These are phyloP conservation scores for Girardia tigrina DNA, from an alignment of 2,888 invertebrate species.

Conservation along the genomic window DNA sequence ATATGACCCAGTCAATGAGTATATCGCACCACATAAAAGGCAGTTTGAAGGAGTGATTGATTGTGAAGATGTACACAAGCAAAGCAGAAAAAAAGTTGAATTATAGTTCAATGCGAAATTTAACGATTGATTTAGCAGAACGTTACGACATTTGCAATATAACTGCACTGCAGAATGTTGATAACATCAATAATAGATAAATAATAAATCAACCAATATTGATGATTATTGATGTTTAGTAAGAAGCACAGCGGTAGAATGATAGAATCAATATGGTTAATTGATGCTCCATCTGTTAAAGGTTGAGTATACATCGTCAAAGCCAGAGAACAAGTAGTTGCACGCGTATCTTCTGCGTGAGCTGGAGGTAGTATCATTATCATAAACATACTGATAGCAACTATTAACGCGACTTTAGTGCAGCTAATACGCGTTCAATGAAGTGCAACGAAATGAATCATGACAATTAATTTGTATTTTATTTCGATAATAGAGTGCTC, in stretches of 20 bases:
- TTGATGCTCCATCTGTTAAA: constrained; percentile 19
- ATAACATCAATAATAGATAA: background rate
- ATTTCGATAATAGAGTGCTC: constrained; percentile 8
- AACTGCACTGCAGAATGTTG: background rate
- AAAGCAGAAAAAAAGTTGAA: too few species aligned
- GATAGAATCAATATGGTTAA: constrained; percentile 23
- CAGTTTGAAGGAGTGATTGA: too few species aligned
- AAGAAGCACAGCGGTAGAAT: constrained; percentile 18
- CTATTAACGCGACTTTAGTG: constrained; percentile 10
- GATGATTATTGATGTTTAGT: background rate
- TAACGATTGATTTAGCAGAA: background rate
- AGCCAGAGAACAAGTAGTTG: constrained; percentile 7
- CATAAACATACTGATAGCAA: background rate
- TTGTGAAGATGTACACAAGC: too few species aligned
- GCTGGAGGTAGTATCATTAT: background rate
- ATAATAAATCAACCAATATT: background rate
- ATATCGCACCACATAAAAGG: too few species aligned
- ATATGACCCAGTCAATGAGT: too few species aligned
- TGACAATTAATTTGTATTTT: background rate
- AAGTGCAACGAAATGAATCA: background rate
- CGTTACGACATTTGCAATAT: background rate
- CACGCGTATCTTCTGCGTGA: background rate
- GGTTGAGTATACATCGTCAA: background rate
- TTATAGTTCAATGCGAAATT: too few species aligned
- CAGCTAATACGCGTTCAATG: background rate